Base-by-base conservation (phyloP, 2,113 vertebrate genomes). In the Chaetura pelagica region DNA sequence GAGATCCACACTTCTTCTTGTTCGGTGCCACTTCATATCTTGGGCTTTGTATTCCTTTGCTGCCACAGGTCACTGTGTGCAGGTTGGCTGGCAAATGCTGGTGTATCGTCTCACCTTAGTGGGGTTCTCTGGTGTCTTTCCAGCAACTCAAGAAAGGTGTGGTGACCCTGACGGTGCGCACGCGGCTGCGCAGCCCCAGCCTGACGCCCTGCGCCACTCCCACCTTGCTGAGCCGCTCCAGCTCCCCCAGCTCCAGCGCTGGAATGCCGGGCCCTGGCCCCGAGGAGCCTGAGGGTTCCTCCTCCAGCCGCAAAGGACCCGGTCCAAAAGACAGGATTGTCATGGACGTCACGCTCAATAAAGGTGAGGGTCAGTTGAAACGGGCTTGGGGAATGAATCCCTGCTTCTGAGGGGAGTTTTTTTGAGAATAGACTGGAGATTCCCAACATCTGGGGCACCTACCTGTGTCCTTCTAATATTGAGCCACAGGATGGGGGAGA, bases 71-170 rank as follows among this genome's bases (percentile, higher is more conserved):
- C 26, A 21, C 30, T 2, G 9, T n/a, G 9, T 19, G 23, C 10
- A 3, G 12, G 8, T 77, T 87, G 46, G 7, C 17, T 71, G 75
- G 18, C 20, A 18, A 13, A 20, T 4, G 9, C 1, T 76, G 34
- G 11, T 10, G 6, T 34, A 15, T 61, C 0, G 0, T 22, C 6
- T 51, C 13, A 1, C 30, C 49, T 90, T n/a, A 86, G 0, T 2
- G 15, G 8, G n/a, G 8, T 72, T 82, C 75, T 55, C 64, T 74
- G 23, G 26, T 94, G 71, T 86, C 57, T 91, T 66, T 82, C 67
- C 96, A 99, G 99, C 99, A 99, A 98, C 98, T 99, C 77, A 99
- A 99, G 89, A 99, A 99, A 90, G 99, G 99, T 0, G 98, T 99
- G 12, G 99, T 99, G 84, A 99, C 99, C 1, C 95, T 99, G 89